Percentiles rank a stretch among this genome's conserved stretches.
Conservation (phyloP, 1,140 invertebrate species). For the Cepaea nemoralis region DNA sequence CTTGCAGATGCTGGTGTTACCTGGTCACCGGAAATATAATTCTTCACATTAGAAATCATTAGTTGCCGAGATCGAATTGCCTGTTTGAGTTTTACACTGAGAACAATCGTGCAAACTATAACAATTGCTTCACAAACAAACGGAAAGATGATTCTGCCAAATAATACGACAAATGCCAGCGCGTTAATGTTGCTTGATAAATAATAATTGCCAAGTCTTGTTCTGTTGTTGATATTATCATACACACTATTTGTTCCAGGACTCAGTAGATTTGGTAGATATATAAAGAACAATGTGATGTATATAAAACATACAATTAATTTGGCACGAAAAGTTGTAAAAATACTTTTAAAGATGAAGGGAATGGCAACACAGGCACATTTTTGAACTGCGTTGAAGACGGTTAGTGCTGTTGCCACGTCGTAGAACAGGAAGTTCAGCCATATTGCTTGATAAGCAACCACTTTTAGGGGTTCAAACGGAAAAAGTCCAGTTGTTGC, state of each 20-base stretch:
- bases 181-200: neutral
- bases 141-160: constrained; percentile 23
- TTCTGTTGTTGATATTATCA: constrained; percentile 3
- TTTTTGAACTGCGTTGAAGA: too few relatives aligned
- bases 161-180: neutral
- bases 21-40: neutral
- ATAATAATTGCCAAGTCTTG: neutral
- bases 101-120: constrained; percentile 23
- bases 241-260: neutral
- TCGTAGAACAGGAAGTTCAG: too few relatives aligned
- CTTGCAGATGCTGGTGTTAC: neutral
- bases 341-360: too few relatives aligned
- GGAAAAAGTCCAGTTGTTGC: too few relatives aligned
- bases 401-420: too few relatives aligned
- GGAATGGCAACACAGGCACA: too few relatives aligned
- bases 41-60: too few relatives aligned
- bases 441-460: too few relatives aligned
- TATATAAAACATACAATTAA: neutral
- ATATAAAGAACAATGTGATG: neutral
- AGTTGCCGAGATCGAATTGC: neutral
- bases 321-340: neutral
- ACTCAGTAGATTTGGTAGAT: neutral
- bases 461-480: too few relatives aligned
- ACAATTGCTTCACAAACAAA: constrained; percentile 20
- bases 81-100: neutral